phyloP scores from a whole-genome alignment of 2,888 invertebrate species.

The Metallyticus violacea region DNA sequence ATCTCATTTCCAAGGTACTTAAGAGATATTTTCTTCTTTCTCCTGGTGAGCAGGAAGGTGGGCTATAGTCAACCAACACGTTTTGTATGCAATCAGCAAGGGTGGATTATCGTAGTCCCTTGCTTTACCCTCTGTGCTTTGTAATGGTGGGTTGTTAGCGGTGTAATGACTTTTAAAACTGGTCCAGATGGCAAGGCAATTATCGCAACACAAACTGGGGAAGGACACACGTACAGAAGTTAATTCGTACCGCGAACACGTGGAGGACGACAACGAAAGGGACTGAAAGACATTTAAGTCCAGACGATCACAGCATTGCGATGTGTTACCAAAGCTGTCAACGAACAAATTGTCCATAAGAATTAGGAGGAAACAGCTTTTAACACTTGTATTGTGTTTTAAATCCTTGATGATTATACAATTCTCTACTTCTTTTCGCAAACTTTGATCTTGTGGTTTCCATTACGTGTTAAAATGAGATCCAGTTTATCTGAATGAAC shows the following conservation, averaged over 20 bases:
- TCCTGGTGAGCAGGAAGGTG: not conserved
- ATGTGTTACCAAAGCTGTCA: not conserved
- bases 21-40: not conserved
- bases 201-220: not conserved
- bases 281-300: not conserved
- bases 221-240: not conserved
- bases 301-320: no score
- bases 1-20: no score
- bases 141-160: not conserved
- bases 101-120: not conserved
- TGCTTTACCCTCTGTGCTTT: not conserved
- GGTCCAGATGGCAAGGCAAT: not conserved
- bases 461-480: no score
- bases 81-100: not conserved
- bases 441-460: no score
- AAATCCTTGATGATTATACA: no score
- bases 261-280: not conserved
- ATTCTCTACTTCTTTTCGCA: no score
- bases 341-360: not conserved
- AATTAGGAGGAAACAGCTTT: not conserved
- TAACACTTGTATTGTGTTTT: no score
- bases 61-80: not conserved
- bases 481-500: no score
- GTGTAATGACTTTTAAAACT: not conserved
- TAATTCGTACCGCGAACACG: not conserved